A percentile compares a stretch with the other conserved stretches of the same genome.
These are phyloP conservation scores for Girardia tigrina DNA, from an alignment of 2,888 invertebrate genomes.

Conservation along the genomic window DNA sequence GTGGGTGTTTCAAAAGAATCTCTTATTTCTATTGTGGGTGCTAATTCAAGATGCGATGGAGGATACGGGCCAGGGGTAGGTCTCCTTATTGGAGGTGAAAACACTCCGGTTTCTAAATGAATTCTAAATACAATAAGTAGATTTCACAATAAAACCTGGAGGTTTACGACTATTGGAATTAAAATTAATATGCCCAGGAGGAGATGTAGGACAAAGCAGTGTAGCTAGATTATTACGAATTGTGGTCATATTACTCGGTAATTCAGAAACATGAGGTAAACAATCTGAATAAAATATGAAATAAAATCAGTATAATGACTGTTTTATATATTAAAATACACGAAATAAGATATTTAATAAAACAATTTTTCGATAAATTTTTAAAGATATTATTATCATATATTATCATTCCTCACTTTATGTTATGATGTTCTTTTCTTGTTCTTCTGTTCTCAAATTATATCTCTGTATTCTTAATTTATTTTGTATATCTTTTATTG, in stretches of 20 bases:
- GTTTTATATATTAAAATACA: too few species aligned
- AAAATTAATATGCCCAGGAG: neutral
- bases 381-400: too few species aligned
- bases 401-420: too few species aligned
- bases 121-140: neutral
- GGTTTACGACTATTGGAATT: neutral
- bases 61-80: neutral
- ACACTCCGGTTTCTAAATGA: neutral
- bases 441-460: too few species aligned
- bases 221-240: conserved; percentile 1
- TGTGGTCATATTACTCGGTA: neutral
- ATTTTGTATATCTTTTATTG: too few species aligned
- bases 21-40: neutral
- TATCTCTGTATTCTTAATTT: too few species aligned
- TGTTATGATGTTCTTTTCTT: too few species aligned
- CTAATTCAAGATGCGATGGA: neutral
- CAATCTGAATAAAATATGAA: too few species aligned
- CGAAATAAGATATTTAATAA: too few species aligned
- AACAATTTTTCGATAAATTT: too few species aligned
- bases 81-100: neutral
- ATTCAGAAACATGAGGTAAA: conserved; percentile 14
- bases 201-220: conserved; percentile 15
- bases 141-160: neutral
- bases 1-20: neutral
- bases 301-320: too few species aligned